Percentiles rank a stretch among this genome's conserved stretches.
These are phyloP conservation scores for Hozukius guyotensis DNA, from an alignment of 2,797 vertebrate species.

Conservation along the genomic window DNA sequence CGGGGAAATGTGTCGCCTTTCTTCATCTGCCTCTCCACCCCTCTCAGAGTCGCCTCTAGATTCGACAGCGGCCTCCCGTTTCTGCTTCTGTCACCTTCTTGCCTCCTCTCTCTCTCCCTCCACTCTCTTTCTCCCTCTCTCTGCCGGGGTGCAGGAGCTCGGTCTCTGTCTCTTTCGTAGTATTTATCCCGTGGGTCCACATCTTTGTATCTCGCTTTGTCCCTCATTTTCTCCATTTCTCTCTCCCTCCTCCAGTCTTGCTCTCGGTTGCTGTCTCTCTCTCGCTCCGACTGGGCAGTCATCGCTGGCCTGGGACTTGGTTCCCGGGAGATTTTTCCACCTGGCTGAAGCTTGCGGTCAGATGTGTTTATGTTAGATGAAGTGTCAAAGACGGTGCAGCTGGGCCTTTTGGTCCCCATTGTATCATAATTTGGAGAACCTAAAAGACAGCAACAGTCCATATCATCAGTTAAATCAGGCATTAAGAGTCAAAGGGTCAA, in stretches of 20 bases:
- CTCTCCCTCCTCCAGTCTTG: constrained; percentile 65
- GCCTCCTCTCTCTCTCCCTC: constrained; percentile 59
- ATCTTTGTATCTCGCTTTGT: constrained; percentile 62
- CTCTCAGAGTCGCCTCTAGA: constrained; percentile 34
- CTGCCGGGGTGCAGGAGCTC: constrained; percentile 14
- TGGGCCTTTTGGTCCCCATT: constrained; percentile 81
- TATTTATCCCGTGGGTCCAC: constrained; percentile 40
- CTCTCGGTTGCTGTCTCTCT: constrained; percentile 52
- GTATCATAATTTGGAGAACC: constrained; percentile 73
- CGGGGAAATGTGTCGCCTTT: constrained; percentile 81
- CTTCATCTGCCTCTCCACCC: constrained; percentile 40
- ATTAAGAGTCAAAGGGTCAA: background rate
- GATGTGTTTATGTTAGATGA: constrained; percentile 64
- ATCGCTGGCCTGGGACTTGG: constrained; percentile 69
- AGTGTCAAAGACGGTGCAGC: constrained; percentile 66
- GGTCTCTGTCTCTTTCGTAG: constrained; percentile 60
- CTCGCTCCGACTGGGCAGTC: constrained; percentile 56
- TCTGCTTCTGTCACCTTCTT: constrained; percentile 43
- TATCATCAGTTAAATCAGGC: constrained; percentile 6
- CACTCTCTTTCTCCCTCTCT: constrained; percentile 66
- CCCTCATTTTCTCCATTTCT: constrained; percentile 54
- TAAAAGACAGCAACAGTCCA: constrained; percentile 54
- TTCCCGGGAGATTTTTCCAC: constrained; percentile 67
- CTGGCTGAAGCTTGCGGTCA: constrained; percentile 70
- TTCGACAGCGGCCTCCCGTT: constrained; percentile 56